Conservation (phyloP, 2,888 invertebrate genomes). For the Horisme vitalbata region DNA sequence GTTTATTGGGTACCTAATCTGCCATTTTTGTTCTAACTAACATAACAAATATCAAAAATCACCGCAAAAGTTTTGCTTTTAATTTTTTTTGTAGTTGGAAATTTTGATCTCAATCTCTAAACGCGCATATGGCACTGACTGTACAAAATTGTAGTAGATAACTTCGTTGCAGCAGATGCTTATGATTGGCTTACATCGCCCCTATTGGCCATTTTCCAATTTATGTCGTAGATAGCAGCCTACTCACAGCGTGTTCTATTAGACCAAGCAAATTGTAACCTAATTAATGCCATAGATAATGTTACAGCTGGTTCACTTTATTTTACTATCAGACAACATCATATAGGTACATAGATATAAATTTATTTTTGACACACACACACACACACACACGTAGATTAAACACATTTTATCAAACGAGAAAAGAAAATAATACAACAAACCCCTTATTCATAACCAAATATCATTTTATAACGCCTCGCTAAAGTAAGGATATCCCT, state of each 20-base stretch:
- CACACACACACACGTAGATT: too few relatives aligned
- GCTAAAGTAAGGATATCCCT: too few relatives aligned
- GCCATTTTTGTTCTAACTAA: too few relatives aligned
- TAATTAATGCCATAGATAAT: slow-evolving; percentile 36
- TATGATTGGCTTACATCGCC: slow-evolving; percentile 25
- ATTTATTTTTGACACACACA: too few relatives aligned
- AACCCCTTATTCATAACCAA: too few relatives aligned
- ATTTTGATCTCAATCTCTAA: neutral
- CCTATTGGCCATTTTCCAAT: slow-evolving; percentile 27
- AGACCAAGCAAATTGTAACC: slow-evolving; percentile 45
- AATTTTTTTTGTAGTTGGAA: neutral
- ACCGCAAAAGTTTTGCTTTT: too few relatives aligned
- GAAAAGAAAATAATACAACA: too few relatives aligned
- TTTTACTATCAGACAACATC: slow-evolving; percentile 17
- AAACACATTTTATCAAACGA: too few relatives aligned
- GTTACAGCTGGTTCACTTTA: slow-evolving; percentile 19
- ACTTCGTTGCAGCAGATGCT: slow-evolving; percentile 19
- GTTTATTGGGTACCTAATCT: too few relatives aligned
- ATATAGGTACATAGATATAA: too few relatives aligned
- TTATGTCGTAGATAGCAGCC: slow-evolving; percentile 23
- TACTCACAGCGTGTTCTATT: slow-evolving; percentile 36
- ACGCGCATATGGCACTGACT: neutral
- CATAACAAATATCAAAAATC: too few relatives aligned
- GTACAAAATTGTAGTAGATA: slow-evolving; percentile 12
- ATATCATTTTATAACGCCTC: too few relatives aligned